These are phyloP conservation scores for Phylloscopus whistleri DNA, from an alignment of 2,113 vertebrate genomes.

Conservation along the genomic window DNA sequence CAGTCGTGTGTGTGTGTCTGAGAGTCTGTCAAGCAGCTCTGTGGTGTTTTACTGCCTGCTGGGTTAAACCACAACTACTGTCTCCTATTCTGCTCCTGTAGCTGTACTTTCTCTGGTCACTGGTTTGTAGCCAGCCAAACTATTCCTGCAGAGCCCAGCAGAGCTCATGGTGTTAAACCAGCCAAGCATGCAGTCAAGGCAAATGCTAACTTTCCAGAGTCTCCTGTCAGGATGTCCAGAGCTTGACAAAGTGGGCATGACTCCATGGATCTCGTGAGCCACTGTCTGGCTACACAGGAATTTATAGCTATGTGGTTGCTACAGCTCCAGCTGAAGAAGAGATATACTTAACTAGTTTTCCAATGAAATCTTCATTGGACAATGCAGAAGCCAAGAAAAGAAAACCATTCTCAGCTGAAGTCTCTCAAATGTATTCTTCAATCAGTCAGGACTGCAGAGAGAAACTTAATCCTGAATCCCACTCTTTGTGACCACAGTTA, in stretches of 20 bases:
- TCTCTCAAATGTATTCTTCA: not conserved
- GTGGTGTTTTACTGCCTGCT: not conserved
- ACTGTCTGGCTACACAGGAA: not conserved
- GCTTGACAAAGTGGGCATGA: not conserved
- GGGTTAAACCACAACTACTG: not conserved
- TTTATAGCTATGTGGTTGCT: not conserved
- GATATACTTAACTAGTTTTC: not conserved
- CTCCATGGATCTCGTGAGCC: constrained; percentile 21
- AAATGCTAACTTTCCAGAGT: not conserved
- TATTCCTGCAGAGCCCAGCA: not conserved
- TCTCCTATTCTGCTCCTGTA: not conserved
- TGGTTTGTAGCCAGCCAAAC: constrained; percentile 6
- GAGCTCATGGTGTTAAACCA: not conserved
- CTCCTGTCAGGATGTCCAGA: not conserved
- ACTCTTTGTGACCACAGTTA: not conserved
- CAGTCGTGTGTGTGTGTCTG: not conserved
- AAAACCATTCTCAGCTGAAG: not conserved
- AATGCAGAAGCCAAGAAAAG: not conserved
- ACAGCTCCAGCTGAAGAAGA: not conserved
- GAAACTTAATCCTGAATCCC: not conserved
- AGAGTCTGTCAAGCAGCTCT: not conserved
- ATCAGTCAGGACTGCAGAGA: not conserved
- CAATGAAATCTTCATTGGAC: not conserved
- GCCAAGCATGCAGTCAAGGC: not conserved
- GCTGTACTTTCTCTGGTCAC: not conserved